Evolutionary conservation across 2,888 invertebrate species (phyloP).

Genomic region (Phrixothrix hirtus): DNA sequence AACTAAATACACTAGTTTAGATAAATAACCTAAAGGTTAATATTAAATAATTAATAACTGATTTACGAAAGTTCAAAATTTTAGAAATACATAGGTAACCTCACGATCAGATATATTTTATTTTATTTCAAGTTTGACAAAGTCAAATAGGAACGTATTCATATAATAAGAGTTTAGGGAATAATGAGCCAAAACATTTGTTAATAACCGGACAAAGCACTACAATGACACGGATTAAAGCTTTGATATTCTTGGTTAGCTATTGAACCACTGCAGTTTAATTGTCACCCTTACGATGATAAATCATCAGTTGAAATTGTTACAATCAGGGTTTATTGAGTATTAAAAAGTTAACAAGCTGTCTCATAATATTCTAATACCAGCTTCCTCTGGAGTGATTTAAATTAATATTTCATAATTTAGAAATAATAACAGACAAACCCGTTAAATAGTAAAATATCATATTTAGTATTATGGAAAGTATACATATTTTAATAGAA

Average conservation of each 20-base stretch:
- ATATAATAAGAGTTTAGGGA: conserved; percentile 32
- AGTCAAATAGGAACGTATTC: conserved; percentile 16
- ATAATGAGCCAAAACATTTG: conserved; percentile 45
- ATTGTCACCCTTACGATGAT: conserved; percentile 25
- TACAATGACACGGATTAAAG: conserved; percentile 45
- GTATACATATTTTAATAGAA: no score
- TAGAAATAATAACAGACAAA: no score
- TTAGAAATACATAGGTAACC: not conserved
- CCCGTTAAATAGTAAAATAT: no score
- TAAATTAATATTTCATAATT: no score
- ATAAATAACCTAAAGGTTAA: no score
- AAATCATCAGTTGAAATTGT: conserved; percentile 11
- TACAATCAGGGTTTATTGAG: not conserved
- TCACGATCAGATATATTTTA: conserved; percentile 10
- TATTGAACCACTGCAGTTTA: conserved; percentile 38
- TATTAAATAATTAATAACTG: no score
- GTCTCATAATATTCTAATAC: not conserved
- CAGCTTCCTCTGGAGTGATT: not conserved
- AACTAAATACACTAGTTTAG: no score
- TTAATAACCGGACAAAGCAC: conserved; percentile 47
- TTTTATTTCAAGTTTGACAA: conserved; percentile 12
- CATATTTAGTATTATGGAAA: no score
- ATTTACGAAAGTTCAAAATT: no score
- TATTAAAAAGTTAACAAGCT: not conserved
- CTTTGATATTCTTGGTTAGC: conserved; percentile 37